These are phyloP conservation scores for Seriola dumerili DNA, from an alignment of 2,113 vertebrate genomes.

Conservation along the genomic window DNA sequence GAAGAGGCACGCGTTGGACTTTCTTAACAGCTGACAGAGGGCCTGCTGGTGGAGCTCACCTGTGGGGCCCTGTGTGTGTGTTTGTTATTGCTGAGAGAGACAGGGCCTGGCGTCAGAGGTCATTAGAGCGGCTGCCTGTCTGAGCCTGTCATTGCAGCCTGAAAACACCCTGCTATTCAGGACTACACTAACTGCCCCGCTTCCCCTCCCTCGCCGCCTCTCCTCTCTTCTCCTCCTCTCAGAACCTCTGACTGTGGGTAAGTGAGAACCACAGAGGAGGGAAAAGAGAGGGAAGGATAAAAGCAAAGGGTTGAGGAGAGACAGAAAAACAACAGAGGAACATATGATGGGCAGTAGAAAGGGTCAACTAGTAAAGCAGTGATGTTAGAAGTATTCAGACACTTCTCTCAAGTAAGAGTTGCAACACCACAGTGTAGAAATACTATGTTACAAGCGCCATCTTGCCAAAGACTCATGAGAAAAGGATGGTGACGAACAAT, in stretches of 20 bases:
- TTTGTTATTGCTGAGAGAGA: constrained; percentile 82
- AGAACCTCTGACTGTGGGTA: constrained; percentile 48
- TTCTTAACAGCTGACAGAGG: constrained; percentile 72
- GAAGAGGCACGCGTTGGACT: constrained; percentile 38
- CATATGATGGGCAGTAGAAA: not conserved
- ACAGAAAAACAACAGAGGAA: constrained; percentile 14
- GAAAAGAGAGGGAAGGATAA: constrained; percentile 1
- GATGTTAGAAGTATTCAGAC: not conserved
- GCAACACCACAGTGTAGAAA: not conserved
- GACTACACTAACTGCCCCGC: constrained; percentile 73
- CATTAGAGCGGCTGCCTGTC: constrained; percentile 85
- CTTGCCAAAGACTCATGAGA: not conserved
- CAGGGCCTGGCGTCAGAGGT: constrained; percentile 84
- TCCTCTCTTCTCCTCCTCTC: constrained; percentile 42
- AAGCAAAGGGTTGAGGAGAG: constrained; percentile 14
- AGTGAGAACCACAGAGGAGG: constrained; percentile 49
- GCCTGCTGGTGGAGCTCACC: constrained; percentile 77
- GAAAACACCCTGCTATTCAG: constrained; percentile 84
- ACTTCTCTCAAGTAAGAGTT: not conserved
- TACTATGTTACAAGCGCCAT: not conserved
- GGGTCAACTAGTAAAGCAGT: constrained; percentile 7
- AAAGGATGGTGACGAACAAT: not conserved
- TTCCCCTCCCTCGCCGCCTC: constrained; percentile 59
- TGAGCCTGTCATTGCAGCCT: constrained; percentile 83
- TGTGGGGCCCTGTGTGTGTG: constrained; percentile 67